Evolutionary conservation across 2,113 vertebrate species (phyloP), one percentile per base, ranked within the genome.

Genomic region (Odontophorus gujanensis): DNA sequence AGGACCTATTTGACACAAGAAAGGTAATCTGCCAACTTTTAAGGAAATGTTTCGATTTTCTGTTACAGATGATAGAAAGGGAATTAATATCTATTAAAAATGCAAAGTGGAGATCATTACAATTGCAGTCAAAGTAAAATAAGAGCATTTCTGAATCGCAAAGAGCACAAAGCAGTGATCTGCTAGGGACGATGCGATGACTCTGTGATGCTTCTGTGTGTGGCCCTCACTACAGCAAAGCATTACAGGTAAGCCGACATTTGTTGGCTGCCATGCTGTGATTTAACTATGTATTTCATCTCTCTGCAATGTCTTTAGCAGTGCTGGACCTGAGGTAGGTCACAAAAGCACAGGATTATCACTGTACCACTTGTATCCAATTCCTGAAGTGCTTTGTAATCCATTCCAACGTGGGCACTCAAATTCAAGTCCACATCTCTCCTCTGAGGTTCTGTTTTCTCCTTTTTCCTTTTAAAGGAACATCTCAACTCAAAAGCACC

Each of bases 311-410:
- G 63, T 85, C 75, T 88, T 72, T 85, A 91, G 74, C 74, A 66
- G n/a, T 1, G 5, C 13, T 94, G 91, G 87, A 93, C 96, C 90
- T 69, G 86, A 96, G 96, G 91, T 74, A 92, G 93, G 32, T 59
- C 91, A 72, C 92, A 86, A 91, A 96, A 96, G 66, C 84, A 92
- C 43, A 95, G 50, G 62, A 61, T 81, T 78, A 92, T 25, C 78
- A 96, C 78, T 0, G 36, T 30, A 71, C 78, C 38, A 68, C 21
- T 61, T 93, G 94, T 76, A 97, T 93, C 89, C 75, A n/a, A 34
- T 67, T 96, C 81, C 83, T 34, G 19, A 95, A 96, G 83, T 91
- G 81, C 75, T 90, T 97, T 94, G 94, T 97, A 96, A 97, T 95
- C 94, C 90, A 92, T 93, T 91, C 92, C 86, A 93, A 97, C 96